These are phyloP conservation scores for Seladonia tumulorum DNA, from an alignment of 2,888 invertebrate genomes.

Conservation along the genomic window DNA sequence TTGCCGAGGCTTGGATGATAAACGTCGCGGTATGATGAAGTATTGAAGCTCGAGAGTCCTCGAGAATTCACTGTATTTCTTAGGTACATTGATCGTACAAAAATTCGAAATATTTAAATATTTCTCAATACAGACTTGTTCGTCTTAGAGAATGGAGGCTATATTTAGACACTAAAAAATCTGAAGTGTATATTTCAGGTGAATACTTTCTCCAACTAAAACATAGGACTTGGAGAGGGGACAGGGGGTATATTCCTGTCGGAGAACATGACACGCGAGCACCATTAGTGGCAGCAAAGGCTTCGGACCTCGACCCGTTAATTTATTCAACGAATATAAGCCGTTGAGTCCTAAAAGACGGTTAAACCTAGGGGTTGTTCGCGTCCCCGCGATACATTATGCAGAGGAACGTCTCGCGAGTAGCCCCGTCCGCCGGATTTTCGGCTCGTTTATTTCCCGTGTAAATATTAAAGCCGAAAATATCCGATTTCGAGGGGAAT, in stretches of 20 bases:
- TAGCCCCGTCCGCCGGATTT: constrained; percentile 2
- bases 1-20: too few relatives aligned
- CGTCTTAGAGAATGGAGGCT: not conserved
- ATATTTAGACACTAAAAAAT: not conserved
- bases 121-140: not conserved
- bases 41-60: too few relatives aligned
- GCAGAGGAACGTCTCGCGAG: not conserved
- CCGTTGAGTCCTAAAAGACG: constrained; percentile 1
- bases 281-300: constrained; percentile 1
- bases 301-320: not conserved
- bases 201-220: not conserved
- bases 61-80: not conserved
- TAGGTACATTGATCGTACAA: not conserved
- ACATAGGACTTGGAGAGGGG: not conserved
- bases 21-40: too few relatives aligned
- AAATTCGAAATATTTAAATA: not conserved
- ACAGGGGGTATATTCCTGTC: not conserved
- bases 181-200: not conserved
- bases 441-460: constrained; percentile 24
- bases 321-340: constrained; percentile 9
- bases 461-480: constrained; percentile 48
- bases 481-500: constrained; percentile 46
- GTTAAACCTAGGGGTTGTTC: not conserved
- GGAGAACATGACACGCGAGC: not conserved
- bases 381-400: not conserved